Evolutionary conservation across 2,888 invertebrate species (phyloP), one percentile per base, ranked within the genome.

Genomic region (Pogonocherus hispidulus): DNA sequence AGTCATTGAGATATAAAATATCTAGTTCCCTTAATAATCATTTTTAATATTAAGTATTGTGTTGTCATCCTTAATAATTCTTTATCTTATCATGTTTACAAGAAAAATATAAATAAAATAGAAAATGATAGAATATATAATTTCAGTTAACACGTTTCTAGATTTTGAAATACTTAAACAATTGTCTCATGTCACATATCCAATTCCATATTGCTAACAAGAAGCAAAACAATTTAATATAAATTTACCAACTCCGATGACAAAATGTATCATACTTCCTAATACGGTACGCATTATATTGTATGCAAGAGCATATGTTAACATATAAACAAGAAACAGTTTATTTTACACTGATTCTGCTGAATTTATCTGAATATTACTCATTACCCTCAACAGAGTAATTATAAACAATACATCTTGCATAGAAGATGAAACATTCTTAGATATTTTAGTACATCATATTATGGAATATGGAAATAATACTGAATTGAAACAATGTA

Each of bases 261-360:
- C 41, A 41, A 41, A n/a, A 16, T 41, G 41, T 41, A 41, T 41
- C 16, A 41, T 2, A 41, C n/a, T 16, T 41, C 41, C 41, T 41
- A 41, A n/a, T 41, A 41, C n/a, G 41, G 41, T 16, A 14, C 3
- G 41, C 14, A 41, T 41, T 41, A 16, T 41, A 27, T 41, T n/a
- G 16, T 41, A 41, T 14, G 14, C 41, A n/a, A 16, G 0, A 41
- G 41, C 41, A 41, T 41, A 16, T 41, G 41, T 41, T 41, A 41
- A 16, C 1, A 41, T 41, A 41, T 41, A 41, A 41, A 41, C 41
- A 41, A 41, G 16, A 3, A n/a, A 41, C 16, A 41, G 41, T 54
- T 54, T 54, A 54, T 54, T 54, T 54, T 54, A 35, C 54, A 35
- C 54, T 22, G 52, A 54, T 18, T 52, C 27, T 35, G 54, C 54